Evolutionary conservation across 1,140 invertebrate genomes (phyloP), one percentile per base, ranked within the genome.

Genomic region (Cecropterus lyciades): DNA sequence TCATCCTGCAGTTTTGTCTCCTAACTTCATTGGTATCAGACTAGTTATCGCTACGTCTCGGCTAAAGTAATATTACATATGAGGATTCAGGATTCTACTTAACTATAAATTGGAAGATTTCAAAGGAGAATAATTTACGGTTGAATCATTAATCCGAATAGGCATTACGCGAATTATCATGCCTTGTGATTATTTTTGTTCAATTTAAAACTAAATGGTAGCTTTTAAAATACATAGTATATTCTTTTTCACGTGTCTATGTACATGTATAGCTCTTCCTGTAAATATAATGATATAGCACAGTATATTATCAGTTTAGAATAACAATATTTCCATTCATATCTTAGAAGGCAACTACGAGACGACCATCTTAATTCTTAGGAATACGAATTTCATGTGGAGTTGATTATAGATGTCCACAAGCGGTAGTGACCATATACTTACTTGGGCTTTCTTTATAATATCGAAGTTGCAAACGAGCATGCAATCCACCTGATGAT

Each of bases 1-100:
- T 72, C 65, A 69, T 74, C 72, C 62, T 80, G 78, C 80, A 87
- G 75, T 87, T 87, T 80, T 83, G 85, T 84, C 79, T 85, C 73
- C 69, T 65, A 78, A 81, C 78, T 80, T 84, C 77, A 77, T 81
- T 14, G 56, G 24, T 48, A 59, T 46, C 56, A 46, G 13, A 48
- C 56, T 46, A 59, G 56, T 59, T 57, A 59, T 59, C 42, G 56
- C 24, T 48, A 48, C 14, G 7, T 48, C 56, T 45, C 33, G 4
- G 24, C 11, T 46, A 59, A 46, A 59, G 45, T 55, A 55, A 9
- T 52, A 52, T 10, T 45, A 45, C 8, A 16, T 45, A 13, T 43
- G 16, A 20, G 37, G n/a, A 42, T 20, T 20, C n/a, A 52, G 11
- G 15, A 8, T 17, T 5, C 10, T 40, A 37, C 17, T 52, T 8